Conservation (phyloP, 2,113 vertebrate genomes). For the Etia nguti region DNA sequence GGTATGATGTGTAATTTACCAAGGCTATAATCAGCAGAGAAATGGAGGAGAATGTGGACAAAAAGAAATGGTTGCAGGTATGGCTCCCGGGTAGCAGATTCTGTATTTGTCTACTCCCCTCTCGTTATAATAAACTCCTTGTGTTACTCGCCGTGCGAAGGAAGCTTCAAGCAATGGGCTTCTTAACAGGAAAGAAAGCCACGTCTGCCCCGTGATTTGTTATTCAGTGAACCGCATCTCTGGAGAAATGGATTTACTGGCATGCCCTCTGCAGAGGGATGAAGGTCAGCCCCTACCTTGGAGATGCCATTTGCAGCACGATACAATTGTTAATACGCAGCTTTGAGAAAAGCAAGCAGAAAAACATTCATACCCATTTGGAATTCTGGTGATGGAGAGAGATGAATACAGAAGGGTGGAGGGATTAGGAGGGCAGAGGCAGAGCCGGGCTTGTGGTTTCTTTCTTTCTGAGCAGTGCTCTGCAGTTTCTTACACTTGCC, state of each 20-base stretch:
- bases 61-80: not conserved
- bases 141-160: slow-evolving; percentile 22
- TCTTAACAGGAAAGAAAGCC: slow-evolving; percentile 47
- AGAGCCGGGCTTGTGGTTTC: slow-evolving; percentile 3
- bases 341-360: slow-evolving; percentile 42
- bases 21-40: not conserved
- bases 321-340: slow-evolving; percentile 54
- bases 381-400: slow-evolving; percentile 49
- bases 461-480: not conserved
- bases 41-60: not conserved
- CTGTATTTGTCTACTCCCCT: slow-evolving; percentile 36
- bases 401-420: slow-evolving; percentile 33
- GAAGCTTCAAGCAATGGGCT: slow-evolving; percentile 44
- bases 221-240: slow-evolving; percentile 69
- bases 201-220: slow-evolving; percentile 63
- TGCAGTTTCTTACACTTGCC: not conserved
- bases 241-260: slow-evolving; percentile 71
- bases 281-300: slow-evolving; percentile 64
- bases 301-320: slow-evolving; percentile 52
- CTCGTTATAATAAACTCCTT: slow-evolving; percentile 33
- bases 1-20: slow-evolving; percentile 18
- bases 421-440: slow-evolving; percentile 40
- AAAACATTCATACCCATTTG: slow-evolving; percentile 54
- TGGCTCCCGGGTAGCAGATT: not conserved
- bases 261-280: slow-evolving; percentile 62